Conservation (phyloP, 2,797 vertebrate genomes). For the Babyrousa celebensis region DNA sequence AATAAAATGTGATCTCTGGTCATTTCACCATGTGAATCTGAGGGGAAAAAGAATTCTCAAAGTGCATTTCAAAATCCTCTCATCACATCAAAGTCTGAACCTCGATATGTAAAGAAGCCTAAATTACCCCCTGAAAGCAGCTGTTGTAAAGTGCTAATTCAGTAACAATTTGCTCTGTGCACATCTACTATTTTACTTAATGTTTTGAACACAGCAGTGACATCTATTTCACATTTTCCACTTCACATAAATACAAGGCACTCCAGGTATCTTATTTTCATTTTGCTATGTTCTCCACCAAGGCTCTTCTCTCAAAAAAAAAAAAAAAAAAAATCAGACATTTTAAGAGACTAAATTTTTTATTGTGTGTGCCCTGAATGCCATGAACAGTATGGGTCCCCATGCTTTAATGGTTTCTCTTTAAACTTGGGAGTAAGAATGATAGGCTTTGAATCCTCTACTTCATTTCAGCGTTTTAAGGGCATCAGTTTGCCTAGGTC, state of each 20-base stretch:
- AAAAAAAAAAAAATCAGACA: not conserved
- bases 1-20: slow-evolving; percentile 58
- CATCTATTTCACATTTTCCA: not conserved
- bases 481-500: not conserved
- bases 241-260: slow-evolving; percentile 48
- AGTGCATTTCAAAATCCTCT: slow-evolving; percentile 63
- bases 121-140: slow-evolving; percentile 24
- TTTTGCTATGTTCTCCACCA: not conserved
- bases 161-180: not conserved
- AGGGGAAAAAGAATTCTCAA: slow-evolving; percentile 68
- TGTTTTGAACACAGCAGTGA: slow-evolving; percentile 10
- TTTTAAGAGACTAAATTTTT: not conserved
- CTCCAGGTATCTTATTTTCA: slow-evolving; percentile 9
- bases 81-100: slow-evolving; percentile 52
- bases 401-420: not conserved
- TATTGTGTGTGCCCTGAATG: not conserved
- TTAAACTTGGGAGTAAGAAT: not conserved
- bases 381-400: not conserved
- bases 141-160: slow-evolving; percentile 25
- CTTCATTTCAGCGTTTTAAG: not conserved
- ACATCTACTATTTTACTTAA: not conserved
- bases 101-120: not conserved
- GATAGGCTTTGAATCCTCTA: not conserved
- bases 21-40: slow-evolving; percentile 38
- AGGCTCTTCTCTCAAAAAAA: not conserved